A percentile compares a stretch with the other conserved stretches of the same genome.
phyloP scores from a whole-genome alignment of 2,113 vertebrate genomes.

The Symphodus melops region DNA sequence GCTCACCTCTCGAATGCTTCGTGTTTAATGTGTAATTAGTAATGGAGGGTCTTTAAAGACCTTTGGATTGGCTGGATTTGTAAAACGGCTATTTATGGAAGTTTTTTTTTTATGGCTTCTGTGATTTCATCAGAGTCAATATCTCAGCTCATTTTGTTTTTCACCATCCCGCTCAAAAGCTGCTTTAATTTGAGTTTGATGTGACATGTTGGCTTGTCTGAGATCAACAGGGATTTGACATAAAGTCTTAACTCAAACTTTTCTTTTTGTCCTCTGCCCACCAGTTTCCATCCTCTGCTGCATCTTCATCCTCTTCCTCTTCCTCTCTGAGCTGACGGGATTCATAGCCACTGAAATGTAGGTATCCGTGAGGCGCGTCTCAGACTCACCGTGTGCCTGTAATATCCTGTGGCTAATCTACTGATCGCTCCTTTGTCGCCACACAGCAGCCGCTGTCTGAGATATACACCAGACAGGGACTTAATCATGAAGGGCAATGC shows the following conservation, averaged over 20 bases:
- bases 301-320: slow-evolving; percentile 98
- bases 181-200: slow-evolving; percentile 26
- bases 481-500: slow-evolving; percentile 43
- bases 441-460: slow-evolving; percentile 1
- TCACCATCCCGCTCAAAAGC: slow-evolving; percentile 38
- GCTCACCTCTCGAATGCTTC: slow-evolving; percentile 40
- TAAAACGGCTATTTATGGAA: slow-evolving; percentile 65
- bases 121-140: slow-evolving; percentile 64
- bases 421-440: slow-evolving; percentile 8
- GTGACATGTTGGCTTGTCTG: not conserved
- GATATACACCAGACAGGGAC: slow-evolving; percentile 20
- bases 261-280: slow-evolving; percentile 68
- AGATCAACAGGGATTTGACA: slow-evolving; percentile 8
- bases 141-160: slow-evolving; percentile 52
- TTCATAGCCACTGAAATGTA: slow-evolving; percentile 99
- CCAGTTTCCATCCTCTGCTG: slow-evolving; percentile 99
- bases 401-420: slow-evolving; percentile 23
- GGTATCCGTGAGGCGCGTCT: slow-evolving; percentile 71
- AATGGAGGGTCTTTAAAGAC: slow-evolving; percentile 61
- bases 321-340: slow-evolving; percentile 98
- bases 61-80: slow-evolving; percentile 48
- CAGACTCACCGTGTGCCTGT: not conserved
- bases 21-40: slow-evolving; percentile 64
- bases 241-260: slow-evolving; percentile 29
- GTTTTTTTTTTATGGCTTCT: slow-evolving; percentile 29